These are phyloP conservation scores for Calonectris borealis DNA, from an alignment of 2,113 vertebrate genomes.

Conservation along the genomic window DNA sequence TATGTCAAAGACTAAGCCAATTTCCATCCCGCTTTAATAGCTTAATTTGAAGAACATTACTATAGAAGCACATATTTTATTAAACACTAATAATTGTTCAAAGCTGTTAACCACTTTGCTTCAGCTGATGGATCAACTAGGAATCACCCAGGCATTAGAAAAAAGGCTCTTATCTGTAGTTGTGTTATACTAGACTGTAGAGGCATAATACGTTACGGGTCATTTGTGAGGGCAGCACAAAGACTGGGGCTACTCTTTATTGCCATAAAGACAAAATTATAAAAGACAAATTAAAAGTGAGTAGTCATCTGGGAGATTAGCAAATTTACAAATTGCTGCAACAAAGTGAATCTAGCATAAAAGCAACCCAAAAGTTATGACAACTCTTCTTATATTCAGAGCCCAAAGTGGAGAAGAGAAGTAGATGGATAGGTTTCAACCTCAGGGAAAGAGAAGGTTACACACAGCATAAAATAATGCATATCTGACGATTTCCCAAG, in stretches of 20 bases:
- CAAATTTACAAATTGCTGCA: not conserved
- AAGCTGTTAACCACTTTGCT: constrained; percentile 47
- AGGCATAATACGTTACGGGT: not conserved
- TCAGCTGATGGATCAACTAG: constrained; percentile 14
- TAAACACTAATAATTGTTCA: constrained; percentile 56
- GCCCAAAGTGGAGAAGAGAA: not conserved
- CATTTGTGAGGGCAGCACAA: constrained; percentile 1
- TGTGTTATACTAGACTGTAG: not conserved
- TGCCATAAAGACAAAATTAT: constrained; percentile 6
- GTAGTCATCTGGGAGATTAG: not conserved
- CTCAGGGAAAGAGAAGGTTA: not conserved
- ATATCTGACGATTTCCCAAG: not conserved
- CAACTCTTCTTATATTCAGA: not conserved
- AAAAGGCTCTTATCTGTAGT: not conserved
- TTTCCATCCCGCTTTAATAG: constrained; percentile 35
- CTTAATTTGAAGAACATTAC: constrained; percentile 53
- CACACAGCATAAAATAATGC: not conserved
- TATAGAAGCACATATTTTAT: constrained; percentile 42
- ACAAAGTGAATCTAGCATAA: not conserved
- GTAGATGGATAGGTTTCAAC: not conserved
- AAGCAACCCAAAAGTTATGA: not conserved
- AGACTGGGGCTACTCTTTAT: constrained; percentile 7
- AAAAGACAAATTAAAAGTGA: constrained; percentile 22
- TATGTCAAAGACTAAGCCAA: constrained; percentile 45
- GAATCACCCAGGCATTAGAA: constrained; percentile 29